Evolutionary conservation across 2,113 vertebrate genomes (phyloP).

Genomic region (Pygoscelis adeliae): DNA sequence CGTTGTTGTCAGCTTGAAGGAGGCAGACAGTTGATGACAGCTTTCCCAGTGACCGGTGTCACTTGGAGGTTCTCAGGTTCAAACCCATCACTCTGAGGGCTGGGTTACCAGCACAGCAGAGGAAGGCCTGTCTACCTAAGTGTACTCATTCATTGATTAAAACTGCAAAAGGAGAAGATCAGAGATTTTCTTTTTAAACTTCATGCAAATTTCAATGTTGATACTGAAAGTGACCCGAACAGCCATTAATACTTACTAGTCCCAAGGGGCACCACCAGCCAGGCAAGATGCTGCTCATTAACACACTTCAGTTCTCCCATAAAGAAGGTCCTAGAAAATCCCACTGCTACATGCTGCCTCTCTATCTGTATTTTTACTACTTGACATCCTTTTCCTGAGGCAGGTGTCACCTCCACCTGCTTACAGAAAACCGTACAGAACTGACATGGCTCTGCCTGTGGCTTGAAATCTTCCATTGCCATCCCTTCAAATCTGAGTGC

Average conservation of each 20-base stretch:
- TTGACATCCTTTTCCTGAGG: neutral
- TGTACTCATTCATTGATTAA: neutral
- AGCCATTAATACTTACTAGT: neutral
- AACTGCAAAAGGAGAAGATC: neutral
- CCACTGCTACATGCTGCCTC: neutral
- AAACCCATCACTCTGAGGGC: neutral
- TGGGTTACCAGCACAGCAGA: neutral
- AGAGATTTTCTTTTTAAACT: neutral
- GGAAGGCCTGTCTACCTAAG: neutral
- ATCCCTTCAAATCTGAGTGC: neutral
- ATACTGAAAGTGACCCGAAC: neutral
- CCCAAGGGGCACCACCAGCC: neutral
- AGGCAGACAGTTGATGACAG: neutral
- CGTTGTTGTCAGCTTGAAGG: neutral
- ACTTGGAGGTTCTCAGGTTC: neutral
- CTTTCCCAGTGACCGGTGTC: neutral
- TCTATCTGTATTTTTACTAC: neutral
- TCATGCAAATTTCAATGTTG: neutral
- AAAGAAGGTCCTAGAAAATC: neutral
- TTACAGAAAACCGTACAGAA: neutral
- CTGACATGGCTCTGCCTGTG: neutral
- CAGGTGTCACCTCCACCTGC: neutral
- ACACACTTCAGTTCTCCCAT: neutral
- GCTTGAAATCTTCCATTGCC: neutral
- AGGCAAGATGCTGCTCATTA: neutral